Evolutionary conservation across 2,113 vertebrate genomes (phyloP), one percentile per base, ranked within the genome.

Genomic region (Muntiacus reevesi): DNA sequence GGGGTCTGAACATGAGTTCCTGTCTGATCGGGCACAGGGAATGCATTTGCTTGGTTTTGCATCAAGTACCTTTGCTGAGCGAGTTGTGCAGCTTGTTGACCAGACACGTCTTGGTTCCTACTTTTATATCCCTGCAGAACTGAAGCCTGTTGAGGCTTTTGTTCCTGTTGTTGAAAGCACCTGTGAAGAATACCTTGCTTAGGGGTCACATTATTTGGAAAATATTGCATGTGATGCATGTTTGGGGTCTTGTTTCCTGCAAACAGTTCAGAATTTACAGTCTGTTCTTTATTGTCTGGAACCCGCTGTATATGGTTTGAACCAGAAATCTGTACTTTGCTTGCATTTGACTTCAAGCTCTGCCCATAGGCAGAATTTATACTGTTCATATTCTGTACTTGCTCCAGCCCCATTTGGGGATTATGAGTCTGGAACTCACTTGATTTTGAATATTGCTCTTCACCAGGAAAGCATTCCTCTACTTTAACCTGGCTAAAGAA

Each of bases 171-270:
- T 89, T 97, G 98, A 98, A 98, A 99, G 97, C 98, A 98, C 98
- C 98, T 96, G 78, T 99, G 99, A 91, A 98, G 98, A 94, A 92
- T 78, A 90, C 99, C 99, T 98, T 99, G 99, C 93, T 99, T 99
- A 43, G 98, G 50, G 54, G 98, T 98, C 98, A 98, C 97, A 98
- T 98, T 98, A 96, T 98, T 99, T 74, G 98, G 98, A 97, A 98
- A 98, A 98, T 98, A 99, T 93, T 99, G 99, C 88, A 94, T 86
- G 6, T 98, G 98, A 88, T 99, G 98, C 88, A 99, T 98, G 83
- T 98, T 97, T 50, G 92, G 98, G 92, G 96, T 97, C 98, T 99
- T 98, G 87, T 57, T 98, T 97, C 97, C 96, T 91, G 79, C 71
- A 50, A 98, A 98, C 64, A 54, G 30, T 60, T 99, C 98, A 1